phyloP scores from a whole-genome alignment of 2,888 invertebrate species.

The Mactromeris polynyma region DNA sequence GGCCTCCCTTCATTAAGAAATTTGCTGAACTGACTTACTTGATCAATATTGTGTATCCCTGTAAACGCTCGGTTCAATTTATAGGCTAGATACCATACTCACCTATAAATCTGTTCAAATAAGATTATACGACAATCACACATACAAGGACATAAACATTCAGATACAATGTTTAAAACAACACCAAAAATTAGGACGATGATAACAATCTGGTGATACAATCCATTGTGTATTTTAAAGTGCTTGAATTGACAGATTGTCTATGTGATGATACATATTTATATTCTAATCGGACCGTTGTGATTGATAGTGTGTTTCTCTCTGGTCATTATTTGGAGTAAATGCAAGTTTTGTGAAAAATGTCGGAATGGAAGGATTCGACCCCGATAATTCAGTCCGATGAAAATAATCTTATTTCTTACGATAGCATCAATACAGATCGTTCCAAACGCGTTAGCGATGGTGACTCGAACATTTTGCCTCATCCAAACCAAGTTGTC shows the following conservation, averaged over 20 bases:
- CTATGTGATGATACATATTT: no score
- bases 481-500: neutral
- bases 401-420: neutral
- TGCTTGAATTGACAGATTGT: no score
- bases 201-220: neutral
- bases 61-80: neutral
- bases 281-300: no score
- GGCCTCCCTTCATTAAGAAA: neutral
- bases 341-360: neutral
- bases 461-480: neutral
- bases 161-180: neutral
- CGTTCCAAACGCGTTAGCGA: neutral
- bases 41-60: neutral
- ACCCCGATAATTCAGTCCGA: neutral
- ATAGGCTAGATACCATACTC: neutral
- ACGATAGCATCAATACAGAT: neutral
- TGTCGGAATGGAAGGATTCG: neutral
- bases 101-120: no score
- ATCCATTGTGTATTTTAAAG: no score
- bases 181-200: neutral
- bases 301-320: no score
- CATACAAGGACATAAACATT: neutral
- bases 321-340: neutral
- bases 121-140: neutral
- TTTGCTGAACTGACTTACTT: neutral